A percentile compares a stretch with the other conserved stretches of the same genome.
These are phyloP conservation scores for Polyommatus iphigenia DNA, from an alignment of 2,888 invertebrate genomes.

Conservation along the genomic window DNA sequence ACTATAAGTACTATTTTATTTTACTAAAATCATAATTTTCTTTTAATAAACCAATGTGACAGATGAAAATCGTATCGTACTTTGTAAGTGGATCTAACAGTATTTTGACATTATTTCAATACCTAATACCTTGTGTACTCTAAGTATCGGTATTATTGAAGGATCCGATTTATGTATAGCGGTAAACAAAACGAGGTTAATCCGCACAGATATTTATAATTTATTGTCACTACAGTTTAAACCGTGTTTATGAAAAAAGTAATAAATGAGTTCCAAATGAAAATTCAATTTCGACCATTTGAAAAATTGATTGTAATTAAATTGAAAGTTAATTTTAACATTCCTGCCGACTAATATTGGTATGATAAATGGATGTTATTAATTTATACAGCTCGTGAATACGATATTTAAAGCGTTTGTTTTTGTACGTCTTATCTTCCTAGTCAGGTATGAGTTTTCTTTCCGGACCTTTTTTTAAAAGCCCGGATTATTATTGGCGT, in stretches of 20 bases:
- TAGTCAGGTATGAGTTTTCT: neutral
- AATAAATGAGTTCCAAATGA: neutral
- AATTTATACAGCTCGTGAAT: neutral
- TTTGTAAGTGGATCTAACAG: conserved; percentile 39
- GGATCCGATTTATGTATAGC: conserved; percentile 27
- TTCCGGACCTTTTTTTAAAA: conserved; percentile 13
- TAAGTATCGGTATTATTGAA: conserved; percentile 40
- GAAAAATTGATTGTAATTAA: conserved; percentile 1
- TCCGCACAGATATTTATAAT: neutral
- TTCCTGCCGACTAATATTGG: neutral
- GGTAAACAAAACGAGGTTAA: conserved; percentile 32
- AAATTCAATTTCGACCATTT: neutral
- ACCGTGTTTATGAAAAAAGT: neutral
- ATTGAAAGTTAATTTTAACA: neutral
- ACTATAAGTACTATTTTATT: neutral
- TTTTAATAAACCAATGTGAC: neutral
- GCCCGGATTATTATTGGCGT: too few species aligned
- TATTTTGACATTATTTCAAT: conserved; percentile 42
- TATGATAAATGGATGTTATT: neutral
- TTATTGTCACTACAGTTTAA: neutral
- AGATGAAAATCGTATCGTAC: conserved; percentile 22
- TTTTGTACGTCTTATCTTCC: neutral
- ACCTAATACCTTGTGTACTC: conserved; percentile 39
- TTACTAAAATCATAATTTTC: neutral
- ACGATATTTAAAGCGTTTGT: neutral